Evolutionary conservation across 2,888 invertebrate species (phyloP), one percentile per base, ranked within the genome.

Genomic region (Pyralis farinalis): DNA sequence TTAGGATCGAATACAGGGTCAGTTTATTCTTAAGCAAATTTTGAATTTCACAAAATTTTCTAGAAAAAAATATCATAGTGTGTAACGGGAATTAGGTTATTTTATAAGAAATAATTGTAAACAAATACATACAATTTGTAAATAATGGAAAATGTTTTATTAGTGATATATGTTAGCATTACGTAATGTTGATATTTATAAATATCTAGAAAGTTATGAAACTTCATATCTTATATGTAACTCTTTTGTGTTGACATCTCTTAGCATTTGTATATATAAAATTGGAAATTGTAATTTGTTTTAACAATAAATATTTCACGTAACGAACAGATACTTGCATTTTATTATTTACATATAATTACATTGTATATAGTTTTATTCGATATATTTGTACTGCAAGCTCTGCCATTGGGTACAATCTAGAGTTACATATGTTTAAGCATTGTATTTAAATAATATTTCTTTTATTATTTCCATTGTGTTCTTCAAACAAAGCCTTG

Each of bases 1-100:
- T 45, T 54, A 61, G 63, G 63, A 63, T 63, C 60, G 45, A 50
- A 61, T 55, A 59, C 63, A 63, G 63, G 63, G 61, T 63, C 42
- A 42, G 34, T 46, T 42, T 53, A 44, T 44, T 49, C 42, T 35
- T 54, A 57, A 54, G 53, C 48, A 51, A 50, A 52, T 47, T 46
- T 41, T 39, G 36, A 36, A 47, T 41, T 52, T 51, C 48, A 42
- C 45, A 37, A 47, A 45, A 46, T 40, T 41, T 45, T 45, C 25
- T 25, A 25, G 34, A 43, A 33, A 33, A 34, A 43, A 37, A 37
- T 40, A 29, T 21, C 12, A 37, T 41, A 28, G 39, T 42, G 39
- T 34, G 30, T 35, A 21, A 35, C 35, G 30, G 22, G 33, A 16
- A 16, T 42, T 10, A 32, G 29, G 10, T 10, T 37, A 29, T 29